Evolutionary conservation across 2,888 invertebrate species (phyloP).

Genomic region (Hipparchia sbordonii): DNA sequence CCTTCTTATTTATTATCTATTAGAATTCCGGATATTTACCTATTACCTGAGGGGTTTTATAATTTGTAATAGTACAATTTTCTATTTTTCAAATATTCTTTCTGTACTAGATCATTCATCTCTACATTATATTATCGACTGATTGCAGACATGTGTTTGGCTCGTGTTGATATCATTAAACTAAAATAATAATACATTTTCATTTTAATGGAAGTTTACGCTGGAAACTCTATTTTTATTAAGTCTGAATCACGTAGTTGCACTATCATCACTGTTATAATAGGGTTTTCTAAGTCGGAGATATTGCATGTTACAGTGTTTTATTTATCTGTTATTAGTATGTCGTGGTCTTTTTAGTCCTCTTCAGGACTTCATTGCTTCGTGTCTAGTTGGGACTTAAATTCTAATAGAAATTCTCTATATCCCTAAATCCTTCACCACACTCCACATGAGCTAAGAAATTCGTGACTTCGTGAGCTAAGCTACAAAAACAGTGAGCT

Average conservation of each 20-base stretch:
- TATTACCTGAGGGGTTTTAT: too few relatives aligned
- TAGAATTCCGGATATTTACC: too few relatives aligned
- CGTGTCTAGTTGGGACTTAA: background rate
- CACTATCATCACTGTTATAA: background rate
- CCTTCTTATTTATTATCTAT: too few relatives aligned
- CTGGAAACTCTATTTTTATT: conserved; percentile 10
- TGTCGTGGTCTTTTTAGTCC: background rate
- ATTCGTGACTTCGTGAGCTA: too few relatives aligned
- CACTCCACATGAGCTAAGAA: too few relatives aligned
- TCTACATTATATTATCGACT: background rate
- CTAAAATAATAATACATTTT: conserved; percentile 7
- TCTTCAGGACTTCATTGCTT: background rate
- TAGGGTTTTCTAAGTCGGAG: too few relatives aligned
- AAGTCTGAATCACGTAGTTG: background rate
- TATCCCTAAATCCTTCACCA: too few relatives aligned
- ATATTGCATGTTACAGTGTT: too few relatives aligned
- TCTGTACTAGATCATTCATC: background rate
- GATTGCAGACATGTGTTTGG: background rate
- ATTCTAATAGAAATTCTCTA: too few relatives aligned
- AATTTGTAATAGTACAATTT: background rate
- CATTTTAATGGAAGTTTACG: background rate
- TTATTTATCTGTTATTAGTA: too few relatives aligned
- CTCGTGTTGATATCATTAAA: conserved; percentile 12
- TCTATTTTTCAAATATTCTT: background rate
- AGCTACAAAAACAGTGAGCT: too few relatives aligned